Percentiles rank a stretch among this genome's conserved stretches.
Conservation (phyloP, 2,113 vertebrate species). For the Alouatta palliata region DNA sequence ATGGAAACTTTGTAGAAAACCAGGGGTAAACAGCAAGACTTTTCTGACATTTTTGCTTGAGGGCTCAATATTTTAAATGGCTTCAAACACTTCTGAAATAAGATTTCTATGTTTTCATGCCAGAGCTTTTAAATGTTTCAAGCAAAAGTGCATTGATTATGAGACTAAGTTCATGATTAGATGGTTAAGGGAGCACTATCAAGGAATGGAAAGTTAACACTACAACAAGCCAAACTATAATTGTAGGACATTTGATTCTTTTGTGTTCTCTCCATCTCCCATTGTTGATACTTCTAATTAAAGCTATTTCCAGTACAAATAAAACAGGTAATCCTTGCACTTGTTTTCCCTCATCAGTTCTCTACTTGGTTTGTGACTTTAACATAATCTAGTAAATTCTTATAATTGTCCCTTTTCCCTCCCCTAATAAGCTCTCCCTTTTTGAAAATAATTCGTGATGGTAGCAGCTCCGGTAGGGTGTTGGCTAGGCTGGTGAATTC, state of each 20-base stretch:
- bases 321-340: background rate
- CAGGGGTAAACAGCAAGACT: background rate
- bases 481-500: conserved; percentile 28
- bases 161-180: conserved; percentile 34
- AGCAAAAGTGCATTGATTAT: conserved; percentile 20
- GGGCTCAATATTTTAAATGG: conserved; percentile 7
- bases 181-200: conserved; percentile 1
- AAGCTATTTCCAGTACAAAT: conserved; percentile 29
- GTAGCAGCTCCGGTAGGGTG: background rate
- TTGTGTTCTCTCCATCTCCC: background rate
- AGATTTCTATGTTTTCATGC: conserved; percentile 2
- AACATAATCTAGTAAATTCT: conserved; percentile 29
- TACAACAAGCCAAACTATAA: conserved; percentile 23
- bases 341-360: background rate
- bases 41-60: background rate
- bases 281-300: conserved; percentile 12
- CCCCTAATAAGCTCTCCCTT: background rate
- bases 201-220: conserved; percentile 18
- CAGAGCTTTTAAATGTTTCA: background rate
- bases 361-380: background rate
- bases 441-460: conserved; percentile 54
- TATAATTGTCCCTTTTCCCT: background rate
- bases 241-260: background rate
- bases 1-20: conserved; percentile 2
- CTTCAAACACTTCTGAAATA: background rate